These are phyloP conservation scores for Sympetrum striolatum DNA, from an alignment of 2,888 invertebrate species.

Conservation along the genomic window DNA sequence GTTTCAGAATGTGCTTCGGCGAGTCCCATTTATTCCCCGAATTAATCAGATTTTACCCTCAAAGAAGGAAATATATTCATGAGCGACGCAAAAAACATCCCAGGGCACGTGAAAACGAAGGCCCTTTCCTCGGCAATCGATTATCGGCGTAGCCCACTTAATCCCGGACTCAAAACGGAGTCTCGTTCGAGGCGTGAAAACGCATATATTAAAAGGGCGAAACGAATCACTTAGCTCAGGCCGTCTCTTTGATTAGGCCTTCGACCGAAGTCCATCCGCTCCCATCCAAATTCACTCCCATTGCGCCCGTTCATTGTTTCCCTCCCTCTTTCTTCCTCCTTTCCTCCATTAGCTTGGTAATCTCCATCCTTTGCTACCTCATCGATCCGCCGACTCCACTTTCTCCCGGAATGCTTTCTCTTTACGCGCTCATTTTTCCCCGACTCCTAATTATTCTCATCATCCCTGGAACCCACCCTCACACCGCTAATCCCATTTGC, in stretches of 20 bases:
- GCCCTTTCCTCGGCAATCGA: too few relatives aligned
- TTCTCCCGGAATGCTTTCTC: neutral
- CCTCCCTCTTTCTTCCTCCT: neutral
- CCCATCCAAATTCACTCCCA: neutral
- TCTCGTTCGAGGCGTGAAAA: slow-evolving; percentile 23
- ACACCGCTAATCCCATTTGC: too few relatives aligned
- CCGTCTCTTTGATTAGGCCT: neutral
- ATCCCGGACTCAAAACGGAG: neutral
- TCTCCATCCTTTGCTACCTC: neutral
- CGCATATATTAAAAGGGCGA: neutral
- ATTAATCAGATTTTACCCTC: too few relatives aligned
- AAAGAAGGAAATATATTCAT: too few relatives aligned
- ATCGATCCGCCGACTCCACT: neutral
- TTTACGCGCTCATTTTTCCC: neutral
- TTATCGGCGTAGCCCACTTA: neutral
- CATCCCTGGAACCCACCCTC: too few relatives aligned
- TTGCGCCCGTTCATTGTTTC: neutral
- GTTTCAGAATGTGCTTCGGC: too few relatives aligned
- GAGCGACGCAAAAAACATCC: too few relatives aligned
- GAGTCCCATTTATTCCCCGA: too few relatives aligned
- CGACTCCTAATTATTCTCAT: neutral
- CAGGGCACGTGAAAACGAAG: too few relatives aligned
- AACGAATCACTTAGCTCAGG: neutral
- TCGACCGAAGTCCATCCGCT: neutral
- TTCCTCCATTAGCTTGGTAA: neutral